Percentiles rank a stretch among this genome's conserved stretches.
Conservation (phyloP, 1,140 invertebrate species). For the Drosophila jambulina region DNA sequence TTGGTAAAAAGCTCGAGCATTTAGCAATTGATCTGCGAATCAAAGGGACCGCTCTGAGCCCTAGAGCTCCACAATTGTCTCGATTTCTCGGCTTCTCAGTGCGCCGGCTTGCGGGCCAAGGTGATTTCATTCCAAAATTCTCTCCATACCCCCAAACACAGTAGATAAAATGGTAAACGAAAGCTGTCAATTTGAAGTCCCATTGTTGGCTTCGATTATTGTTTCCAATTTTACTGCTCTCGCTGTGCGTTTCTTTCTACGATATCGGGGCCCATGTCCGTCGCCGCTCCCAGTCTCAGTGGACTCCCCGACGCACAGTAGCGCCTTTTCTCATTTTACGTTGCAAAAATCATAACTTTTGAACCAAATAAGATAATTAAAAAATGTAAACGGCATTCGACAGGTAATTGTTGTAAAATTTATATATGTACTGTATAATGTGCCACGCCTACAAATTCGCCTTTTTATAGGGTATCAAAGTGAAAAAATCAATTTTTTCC, state of each 20-base stretch:
- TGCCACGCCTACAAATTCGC: no score
- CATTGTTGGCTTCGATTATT: slow-evolving; percentile 67
- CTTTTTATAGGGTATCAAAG: no score
- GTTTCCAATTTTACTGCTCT: slow-evolving; percentile 51
- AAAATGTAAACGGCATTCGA: no score
- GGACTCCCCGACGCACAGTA: slow-evolving; percentile 6
- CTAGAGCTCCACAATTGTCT: slow-evolving; percentile 70
- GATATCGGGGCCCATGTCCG: slow-evolving; percentile 25
- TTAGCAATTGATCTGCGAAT: slow-evolving; percentile 79
- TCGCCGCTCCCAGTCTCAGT: slow-evolving; percentile 14
- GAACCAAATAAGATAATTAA: no score
- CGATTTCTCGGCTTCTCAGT: slow-evolving; percentile 37
- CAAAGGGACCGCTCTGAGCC: slow-evolving; percentile 64
- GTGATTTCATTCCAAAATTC: slow-evolving; percentile 74
- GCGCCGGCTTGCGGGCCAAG: slow-evolving; percentile 60
- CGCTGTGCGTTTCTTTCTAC: slow-evolving; percentile 29
- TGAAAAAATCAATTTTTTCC: no score
- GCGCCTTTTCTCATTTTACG: no score
- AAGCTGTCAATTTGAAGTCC: slow-evolving; percentile 81
- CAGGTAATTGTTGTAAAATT: no score
- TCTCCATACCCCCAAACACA: slow-evolving; percentile 42
- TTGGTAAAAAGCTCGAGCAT: slow-evolving; percentile 56
- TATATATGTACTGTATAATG: no score
- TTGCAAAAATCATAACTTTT: no score
- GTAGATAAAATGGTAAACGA: slow-evolving; percentile 77